Conservation (phyloP, 1,140 invertebrate genomes). For the Drosophila navojoa region DNA sequence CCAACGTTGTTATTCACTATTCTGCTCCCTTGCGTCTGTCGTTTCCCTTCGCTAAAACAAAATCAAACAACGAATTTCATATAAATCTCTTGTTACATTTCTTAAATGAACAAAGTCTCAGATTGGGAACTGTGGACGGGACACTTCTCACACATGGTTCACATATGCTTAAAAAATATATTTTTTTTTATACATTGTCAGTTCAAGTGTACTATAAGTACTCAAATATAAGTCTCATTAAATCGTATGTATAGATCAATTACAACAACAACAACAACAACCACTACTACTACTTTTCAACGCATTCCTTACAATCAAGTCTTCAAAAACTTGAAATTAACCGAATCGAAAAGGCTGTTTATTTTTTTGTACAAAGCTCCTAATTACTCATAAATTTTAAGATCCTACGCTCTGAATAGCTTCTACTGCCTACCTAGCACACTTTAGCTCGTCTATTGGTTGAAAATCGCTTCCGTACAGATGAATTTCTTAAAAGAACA, state of each 20-base stretch:
- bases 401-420: conserved; percentile 56
- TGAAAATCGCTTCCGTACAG: conserved; percentile 55
- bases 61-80: conserved; percentile 13
- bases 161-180: conserved; percentile 73
- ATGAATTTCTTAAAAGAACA: conserved; percentile 32
- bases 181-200: conserved; percentile 23
- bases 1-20: conserved; percentile 47
- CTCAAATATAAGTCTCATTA: conserved; percentile 57
- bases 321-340: conserved; percentile 34
- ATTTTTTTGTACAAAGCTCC: conserved; percentile 63
- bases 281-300: conserved; percentile 47
- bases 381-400: conserved; percentile 58
- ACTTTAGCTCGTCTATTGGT: conserved; percentile 77
- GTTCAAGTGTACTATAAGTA: conserved; percentile 37
- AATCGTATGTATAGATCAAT: conserved; percentile 66
- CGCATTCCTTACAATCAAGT: conserved; percentile 55
- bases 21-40: conserved; percentile 59
- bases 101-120: conserved; percentile 82
- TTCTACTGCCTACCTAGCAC: conserved; percentile 57
- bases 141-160: conserved; percentile 85
- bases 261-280: conserved; percentile 47
- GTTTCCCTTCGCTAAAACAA: conserved; percentile 65
- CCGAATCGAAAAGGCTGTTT: conserved; percentile 32
- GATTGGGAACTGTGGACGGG: conserved; percentile 85
- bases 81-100: conserved; percentile 54